These are phyloP conservation scores for Ammospiza caudacuta DNA, from an alignment of 2,113 vertebrate species.

Conservation along the genomic window DNA sequence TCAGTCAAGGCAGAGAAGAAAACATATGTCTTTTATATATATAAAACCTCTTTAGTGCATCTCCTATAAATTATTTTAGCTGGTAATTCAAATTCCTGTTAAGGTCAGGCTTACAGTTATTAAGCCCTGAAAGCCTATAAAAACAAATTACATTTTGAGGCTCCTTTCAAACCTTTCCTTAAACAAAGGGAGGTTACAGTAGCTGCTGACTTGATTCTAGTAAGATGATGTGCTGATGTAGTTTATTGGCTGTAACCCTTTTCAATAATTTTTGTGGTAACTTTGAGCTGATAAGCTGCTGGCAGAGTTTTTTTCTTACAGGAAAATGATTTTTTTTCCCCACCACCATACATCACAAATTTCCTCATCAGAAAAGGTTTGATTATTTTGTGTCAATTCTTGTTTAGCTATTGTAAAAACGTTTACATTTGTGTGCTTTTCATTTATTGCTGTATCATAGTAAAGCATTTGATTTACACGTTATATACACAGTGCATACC, in stretches of 20 bases:
- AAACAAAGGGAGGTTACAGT: not conserved
- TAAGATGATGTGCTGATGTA: not conserved
- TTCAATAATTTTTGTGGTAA: not conserved
- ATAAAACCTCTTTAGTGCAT: not conserved
- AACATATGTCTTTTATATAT: not conserved
- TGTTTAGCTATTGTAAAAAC: not conserved
- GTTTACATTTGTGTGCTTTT: not conserved
- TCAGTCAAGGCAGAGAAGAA: not conserved
- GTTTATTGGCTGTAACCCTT: not conserved
- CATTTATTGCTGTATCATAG: not conserved
- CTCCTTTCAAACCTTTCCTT: not conserved
- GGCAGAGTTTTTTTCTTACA: not conserved
- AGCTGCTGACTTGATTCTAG: not conserved
- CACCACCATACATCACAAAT: not conserved
- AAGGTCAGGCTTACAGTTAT: not conserved
- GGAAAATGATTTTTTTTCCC: not conserved
- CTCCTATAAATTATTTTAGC: slow-evolving; percentile 10
- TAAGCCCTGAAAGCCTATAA: not conserved
- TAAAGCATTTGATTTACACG: not conserved
- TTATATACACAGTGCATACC: not conserved
- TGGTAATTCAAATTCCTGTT: not conserved
- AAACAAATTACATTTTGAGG: not conserved
- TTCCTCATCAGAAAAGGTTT: not conserved
- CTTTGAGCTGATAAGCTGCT: not conserved
- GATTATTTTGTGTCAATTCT: not conserved